These are phyloP conservation scores for Slavum lentiscoides DNA, from an alignment of 2,888 invertebrate genomes.

Conservation along the genomic window DNA sequence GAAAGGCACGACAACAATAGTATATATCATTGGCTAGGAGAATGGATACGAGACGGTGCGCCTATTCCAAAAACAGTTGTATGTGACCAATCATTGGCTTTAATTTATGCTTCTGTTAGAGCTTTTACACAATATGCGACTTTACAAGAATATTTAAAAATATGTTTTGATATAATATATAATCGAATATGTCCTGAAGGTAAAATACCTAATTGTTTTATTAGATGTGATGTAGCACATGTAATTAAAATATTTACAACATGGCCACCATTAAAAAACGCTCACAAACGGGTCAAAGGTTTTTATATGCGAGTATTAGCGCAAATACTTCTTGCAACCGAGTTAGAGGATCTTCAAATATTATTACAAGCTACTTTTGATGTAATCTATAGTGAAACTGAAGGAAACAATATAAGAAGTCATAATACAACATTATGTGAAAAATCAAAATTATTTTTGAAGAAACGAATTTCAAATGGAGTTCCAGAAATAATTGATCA, in stretches of 20 bases:
- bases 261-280: not conserved
- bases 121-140: constrained; percentile 23
- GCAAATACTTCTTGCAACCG: not conserved
- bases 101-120: constrained; percentile 1
- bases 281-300: not conserved
- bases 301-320: constrained; percentile 1
- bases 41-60: constrained; percentile 17
- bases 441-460: too few species aligned
- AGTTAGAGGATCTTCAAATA: not conserved
- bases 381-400: not conserved
- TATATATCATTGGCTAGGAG: constrained; percentile 12
- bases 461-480: too few species aligned
- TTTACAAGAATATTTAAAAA: constrained; percentile 4
- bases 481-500: too few species aligned
- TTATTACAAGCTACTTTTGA: not conserved
- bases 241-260: constrained; percentile 12
- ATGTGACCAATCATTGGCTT: constrained; percentile 9
- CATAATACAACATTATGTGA: too few species aligned
- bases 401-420: not conserved
- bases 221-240: constrained; percentile 18
- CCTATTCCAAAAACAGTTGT: constrained; percentile 33
- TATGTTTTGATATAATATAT: not conserved
- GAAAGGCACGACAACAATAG: constrained; percentile 17
- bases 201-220: not conserved
- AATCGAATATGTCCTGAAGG: not conserved